Evolutionary conservation across 2,888 invertebrate species (phyloP).

Genomic region (Orthosia cruda): DNA sequence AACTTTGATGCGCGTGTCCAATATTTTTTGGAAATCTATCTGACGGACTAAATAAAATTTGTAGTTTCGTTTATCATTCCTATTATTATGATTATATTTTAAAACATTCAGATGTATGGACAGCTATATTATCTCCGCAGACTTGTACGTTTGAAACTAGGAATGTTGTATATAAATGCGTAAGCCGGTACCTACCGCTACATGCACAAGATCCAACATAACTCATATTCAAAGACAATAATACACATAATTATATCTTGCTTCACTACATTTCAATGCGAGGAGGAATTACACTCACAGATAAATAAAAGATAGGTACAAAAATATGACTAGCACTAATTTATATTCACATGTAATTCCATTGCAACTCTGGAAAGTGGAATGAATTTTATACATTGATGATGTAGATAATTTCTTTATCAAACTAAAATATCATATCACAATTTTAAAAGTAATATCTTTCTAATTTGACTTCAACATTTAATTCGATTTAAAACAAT

Average conservation of each 20-base stretch:
- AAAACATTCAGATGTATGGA: constrained; percentile 30
- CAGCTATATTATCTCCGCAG: constrained; percentile 43
- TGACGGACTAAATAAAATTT: too few relatives aligned
- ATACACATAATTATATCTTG: constrained; percentile 44
- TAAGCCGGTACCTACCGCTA: constrained; percentile 56
- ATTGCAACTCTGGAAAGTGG: constrained; percentile 69
- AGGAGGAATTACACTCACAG: constrained; percentile 62
- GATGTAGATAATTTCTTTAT: constrained; percentile 57
- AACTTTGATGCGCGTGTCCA: too few relatives aligned
- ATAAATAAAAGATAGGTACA: constrained; percentile 72
- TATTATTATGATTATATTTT: constrained; percentile 45
- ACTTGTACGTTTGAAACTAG: constrained; percentile 73
- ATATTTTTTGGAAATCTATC: too few relatives aligned
- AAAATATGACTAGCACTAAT: constrained; percentile 82
- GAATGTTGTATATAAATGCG: constrained; percentile 83
- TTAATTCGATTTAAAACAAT: constrained; percentile 59
- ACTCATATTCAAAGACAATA: constrained; percentile 33
- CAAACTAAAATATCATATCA: constrained; percentile 72
- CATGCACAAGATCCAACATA: constrained; percentile 50
- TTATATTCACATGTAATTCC: constrained; percentile 76
- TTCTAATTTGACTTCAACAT: constrained; percentile 58
- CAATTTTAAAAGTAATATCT: constrained; percentile 67
- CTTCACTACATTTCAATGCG: constrained; percentile 55
- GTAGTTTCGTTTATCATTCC: too few relatives aligned
- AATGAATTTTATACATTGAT: constrained; percentile 70